phyloP scores from a whole-genome alignment of 1,140 invertebrate genomes.

The Trichonephila inaurata region DNA sequence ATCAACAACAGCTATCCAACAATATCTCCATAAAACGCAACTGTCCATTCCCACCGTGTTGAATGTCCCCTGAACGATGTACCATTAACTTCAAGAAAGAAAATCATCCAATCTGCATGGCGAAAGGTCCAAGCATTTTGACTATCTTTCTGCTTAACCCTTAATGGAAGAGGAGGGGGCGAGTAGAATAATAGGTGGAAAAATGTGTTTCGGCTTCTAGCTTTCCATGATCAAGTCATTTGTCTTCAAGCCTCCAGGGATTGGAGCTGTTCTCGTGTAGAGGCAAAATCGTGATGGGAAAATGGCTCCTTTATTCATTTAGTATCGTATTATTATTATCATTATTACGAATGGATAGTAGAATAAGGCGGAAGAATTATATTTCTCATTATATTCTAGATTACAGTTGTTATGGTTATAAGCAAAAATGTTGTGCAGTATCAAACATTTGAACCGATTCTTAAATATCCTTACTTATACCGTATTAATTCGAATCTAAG shows the following conservation, averaged over 20 bases:
- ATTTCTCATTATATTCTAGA: too few species aligned
- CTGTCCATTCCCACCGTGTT: not conserved
- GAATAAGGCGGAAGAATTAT: too few species aligned
- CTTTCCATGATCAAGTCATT: constrained; percentile 34
- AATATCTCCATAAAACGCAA: not conserved
- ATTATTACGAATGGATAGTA: not conserved
- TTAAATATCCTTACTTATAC: too few species aligned
- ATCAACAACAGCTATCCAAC: not conserved
- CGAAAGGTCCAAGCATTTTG: not conserved
- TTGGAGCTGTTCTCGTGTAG: not conserved
- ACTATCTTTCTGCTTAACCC: constrained; percentile 6
- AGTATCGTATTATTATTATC: not conserved
- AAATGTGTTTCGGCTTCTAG: not conserved
- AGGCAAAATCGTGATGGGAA: constrained; percentile 11
- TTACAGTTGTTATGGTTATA: too few species aligned
- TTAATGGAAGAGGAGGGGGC: not conserved
- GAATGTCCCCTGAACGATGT: not conserved
- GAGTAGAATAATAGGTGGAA: constrained; percentile 1
- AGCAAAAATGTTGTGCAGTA: too few species aligned
- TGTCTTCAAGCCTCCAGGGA: not conserved
- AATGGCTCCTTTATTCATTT: constrained; percentile 10
- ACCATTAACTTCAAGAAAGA: not conserved
- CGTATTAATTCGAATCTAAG: too few species aligned
- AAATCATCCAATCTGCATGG: not conserved
- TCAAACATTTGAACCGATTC: too few species aligned